Evolutionary conservation across 2,797 vertebrate genomes (phyloP).

Genomic region (Dermochelys coriacea): DNA sequence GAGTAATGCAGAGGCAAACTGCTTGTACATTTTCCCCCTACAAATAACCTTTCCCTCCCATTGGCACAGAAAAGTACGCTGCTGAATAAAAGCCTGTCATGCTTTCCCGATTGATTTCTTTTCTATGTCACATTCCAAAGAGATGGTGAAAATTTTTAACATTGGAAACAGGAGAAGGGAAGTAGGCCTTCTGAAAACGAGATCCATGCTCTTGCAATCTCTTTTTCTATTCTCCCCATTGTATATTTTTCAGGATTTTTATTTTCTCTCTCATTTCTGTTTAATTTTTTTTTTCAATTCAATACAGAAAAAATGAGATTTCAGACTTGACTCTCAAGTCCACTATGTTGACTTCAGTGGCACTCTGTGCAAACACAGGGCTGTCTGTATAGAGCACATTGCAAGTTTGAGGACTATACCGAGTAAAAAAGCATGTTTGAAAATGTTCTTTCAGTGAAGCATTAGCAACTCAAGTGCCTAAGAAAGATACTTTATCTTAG

Average conservation of each 20-base stretch:
- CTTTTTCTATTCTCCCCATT: not conserved
- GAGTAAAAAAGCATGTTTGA: not conserved
- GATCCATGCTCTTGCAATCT: not conserved
- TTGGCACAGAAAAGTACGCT: not conserved
- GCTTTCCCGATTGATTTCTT: not conserved
- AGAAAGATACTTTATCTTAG: not conserved
- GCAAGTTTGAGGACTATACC: not conserved
- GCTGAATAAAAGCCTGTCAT: not conserved
- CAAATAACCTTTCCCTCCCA: constrained; percentile 8
- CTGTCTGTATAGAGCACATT: not conserved
- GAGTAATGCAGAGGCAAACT: not conserved
- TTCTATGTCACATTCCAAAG: not conserved
- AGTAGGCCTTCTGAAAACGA: not conserved
- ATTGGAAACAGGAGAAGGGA: constrained; percentile 1
- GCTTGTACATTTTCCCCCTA: not conserved
- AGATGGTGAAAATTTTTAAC: not conserved
- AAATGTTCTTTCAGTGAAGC: not conserved
- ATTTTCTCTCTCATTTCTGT: not conserved
- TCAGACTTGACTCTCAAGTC: not conserved
- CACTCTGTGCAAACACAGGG: not conserved
- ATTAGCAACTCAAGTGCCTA: not conserved
- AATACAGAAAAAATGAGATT: not conserved
- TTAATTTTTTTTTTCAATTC: not conserved
- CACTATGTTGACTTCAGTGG: not conserved
- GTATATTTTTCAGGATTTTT: not conserved